Evolutionary conservation across 2,113 vertebrate species (phyloP).

Genomic region (Chaenogobius annularis): DNA sequence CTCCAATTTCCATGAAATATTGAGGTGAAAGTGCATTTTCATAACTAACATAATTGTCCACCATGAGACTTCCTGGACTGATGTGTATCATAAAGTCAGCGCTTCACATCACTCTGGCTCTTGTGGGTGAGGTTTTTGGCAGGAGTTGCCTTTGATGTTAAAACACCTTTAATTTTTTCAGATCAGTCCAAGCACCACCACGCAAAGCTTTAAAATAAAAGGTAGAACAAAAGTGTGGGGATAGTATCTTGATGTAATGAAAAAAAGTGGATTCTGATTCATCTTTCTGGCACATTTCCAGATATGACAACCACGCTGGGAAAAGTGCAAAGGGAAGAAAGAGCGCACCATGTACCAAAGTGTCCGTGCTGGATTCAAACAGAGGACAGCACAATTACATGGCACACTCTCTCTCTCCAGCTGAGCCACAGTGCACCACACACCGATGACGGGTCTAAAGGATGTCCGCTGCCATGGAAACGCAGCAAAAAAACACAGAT

Average conservation of each 20-base stretch:
- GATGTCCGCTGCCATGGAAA: slow-evolving; percentile 56
- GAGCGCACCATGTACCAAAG: slow-evolving; percentile 25
- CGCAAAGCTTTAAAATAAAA: neutral
- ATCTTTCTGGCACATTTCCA: slow-evolving; percentile 11
- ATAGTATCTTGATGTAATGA: slow-evolving; percentile 2
- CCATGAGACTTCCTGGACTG: neutral
- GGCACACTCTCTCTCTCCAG: slow-evolving; percentile 44
- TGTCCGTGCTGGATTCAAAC: slow-evolving; percentile 37
- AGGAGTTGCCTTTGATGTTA: slow-evolving; percentile 1
- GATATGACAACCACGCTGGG: slow-evolving; percentile 9
- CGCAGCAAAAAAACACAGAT: slow-evolving; percentile 43
- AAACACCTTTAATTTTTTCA: slow-evolving; percentile 1
- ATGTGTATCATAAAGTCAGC: neutral
- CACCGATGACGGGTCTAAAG: slow-evolving; percentile 30
- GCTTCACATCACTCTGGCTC: neutral
- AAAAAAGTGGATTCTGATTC: neutral
- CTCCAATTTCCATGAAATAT: neutral
- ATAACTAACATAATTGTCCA: neutral
- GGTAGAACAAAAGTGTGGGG: neutral
- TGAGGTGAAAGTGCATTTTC: neutral
- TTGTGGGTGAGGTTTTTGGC: neutral
- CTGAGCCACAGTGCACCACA: slow-evolving; percentile 44
- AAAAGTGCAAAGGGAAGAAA: slow-evolving; percentile 6
- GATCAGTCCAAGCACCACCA: neutral
- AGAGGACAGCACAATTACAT: slow-evolving; percentile 44